Percentiles rank a stretch among this genome's conserved stretches.
Conservation (phyloP, 2,113 vertebrate species). For the Phaethon lepturus region DNA sequence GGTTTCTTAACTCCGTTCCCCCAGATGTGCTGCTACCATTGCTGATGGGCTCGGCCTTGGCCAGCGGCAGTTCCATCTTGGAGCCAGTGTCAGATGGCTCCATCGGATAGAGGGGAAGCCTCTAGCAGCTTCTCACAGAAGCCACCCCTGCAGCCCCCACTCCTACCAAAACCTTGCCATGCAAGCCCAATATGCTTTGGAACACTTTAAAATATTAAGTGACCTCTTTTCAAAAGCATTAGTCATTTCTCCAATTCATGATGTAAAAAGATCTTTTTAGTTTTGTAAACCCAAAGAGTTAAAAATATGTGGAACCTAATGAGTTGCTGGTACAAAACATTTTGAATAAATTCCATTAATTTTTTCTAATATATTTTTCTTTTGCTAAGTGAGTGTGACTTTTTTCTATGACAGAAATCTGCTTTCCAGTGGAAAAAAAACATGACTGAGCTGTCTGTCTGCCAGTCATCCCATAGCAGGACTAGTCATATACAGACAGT, state of each 20-base stretch:
- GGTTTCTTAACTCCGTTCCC: too few relatives aligned
- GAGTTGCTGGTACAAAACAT: not conserved
- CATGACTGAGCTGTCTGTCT: not conserved
- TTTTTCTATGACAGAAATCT: not conserved
- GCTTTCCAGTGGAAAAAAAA: not conserved
- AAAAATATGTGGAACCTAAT: not conserved
- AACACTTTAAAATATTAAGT: not conserved
- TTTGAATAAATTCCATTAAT: not conserved
- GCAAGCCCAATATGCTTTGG: not conserved
- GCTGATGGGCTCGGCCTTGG: too few relatives aligned
- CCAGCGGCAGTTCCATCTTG: too few relatives aligned
- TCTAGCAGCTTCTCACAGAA: too few relatives aligned
- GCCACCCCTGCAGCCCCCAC: too few relatives aligned
- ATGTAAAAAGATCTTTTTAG: not conserved
- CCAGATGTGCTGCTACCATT: too few relatives aligned
- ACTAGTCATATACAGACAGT: not conserved
- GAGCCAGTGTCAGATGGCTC: too few relatives aligned
- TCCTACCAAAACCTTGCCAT: too few relatives aligned
- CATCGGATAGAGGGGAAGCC: too few relatives aligned
- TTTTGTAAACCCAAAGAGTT: not conserved
- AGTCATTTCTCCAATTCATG: not conserved
- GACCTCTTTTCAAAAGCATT: not conserved
- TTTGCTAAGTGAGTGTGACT: not conserved
- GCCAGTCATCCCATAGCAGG: not conserved
- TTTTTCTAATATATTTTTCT: not conserved